These are phyloP conservation scores for Pristionchus arcanus DNA, from an alignment of 2,888 invertebrate species.

Conservation along the genomic window DNA sequence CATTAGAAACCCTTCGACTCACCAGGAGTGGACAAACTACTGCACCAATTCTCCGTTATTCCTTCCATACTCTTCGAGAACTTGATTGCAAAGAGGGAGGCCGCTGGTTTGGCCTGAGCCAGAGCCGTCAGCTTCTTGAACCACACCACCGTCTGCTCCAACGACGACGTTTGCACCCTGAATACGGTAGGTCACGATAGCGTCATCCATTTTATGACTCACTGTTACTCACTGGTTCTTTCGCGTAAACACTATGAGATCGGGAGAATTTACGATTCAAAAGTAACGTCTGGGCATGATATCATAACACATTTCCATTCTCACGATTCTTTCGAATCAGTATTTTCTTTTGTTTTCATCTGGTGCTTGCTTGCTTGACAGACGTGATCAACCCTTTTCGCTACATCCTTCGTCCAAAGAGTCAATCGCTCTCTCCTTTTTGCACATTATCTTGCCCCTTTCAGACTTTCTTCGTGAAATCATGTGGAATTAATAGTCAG, in stretches of 20 bases:
- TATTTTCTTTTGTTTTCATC: not conserved
- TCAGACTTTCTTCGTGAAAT: no score
- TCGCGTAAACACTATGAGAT: not conserved
- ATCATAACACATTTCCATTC: not conserved
- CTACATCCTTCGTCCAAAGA: not conserved
- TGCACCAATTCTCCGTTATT: not conserved
- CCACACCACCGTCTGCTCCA: not conserved
- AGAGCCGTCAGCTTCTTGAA: slow-evolving; percentile 8
- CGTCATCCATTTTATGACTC: not conserved
- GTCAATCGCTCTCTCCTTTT: not conserved
- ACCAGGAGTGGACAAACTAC: not conserved
- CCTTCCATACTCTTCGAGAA: not conserved
- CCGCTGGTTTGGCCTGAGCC: not conserved
- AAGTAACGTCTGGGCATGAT: not conserved
- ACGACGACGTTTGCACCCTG: not conserved
- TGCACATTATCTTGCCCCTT: not conserved
- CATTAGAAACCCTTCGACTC: not conserved
- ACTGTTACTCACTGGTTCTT: not conserved
- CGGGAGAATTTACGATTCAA: not conserved
- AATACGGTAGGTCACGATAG: not conserved
- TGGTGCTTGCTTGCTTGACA: not conserved
- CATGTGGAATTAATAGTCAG: no score
- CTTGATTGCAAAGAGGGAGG: not conserved
- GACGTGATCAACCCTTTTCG: slow-evolving; percentile 2
- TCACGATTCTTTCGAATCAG: not conserved